A percentile compares a stretch with the other conserved stretches of the same genome.
phyloP scores from a whole-genome alignment of 2,113 vertebrate genomes.

The Zosterops lateralis region DNA sequence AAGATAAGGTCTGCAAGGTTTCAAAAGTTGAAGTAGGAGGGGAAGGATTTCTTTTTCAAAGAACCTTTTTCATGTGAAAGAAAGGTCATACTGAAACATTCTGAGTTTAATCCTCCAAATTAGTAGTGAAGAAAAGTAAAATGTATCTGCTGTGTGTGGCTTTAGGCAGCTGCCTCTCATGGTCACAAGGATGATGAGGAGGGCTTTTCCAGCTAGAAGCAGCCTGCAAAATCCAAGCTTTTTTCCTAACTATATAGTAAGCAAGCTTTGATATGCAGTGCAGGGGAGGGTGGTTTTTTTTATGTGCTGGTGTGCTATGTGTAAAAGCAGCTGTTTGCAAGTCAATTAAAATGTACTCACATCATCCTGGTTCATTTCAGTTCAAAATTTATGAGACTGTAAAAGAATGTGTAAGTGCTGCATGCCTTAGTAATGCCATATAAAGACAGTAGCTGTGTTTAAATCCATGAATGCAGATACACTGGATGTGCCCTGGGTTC shows the following conservation, averaged over 20 bases:
- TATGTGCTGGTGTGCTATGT: background rate
- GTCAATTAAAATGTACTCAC: background rate
- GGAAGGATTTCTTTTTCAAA: background rate
- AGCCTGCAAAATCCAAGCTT: background rate
- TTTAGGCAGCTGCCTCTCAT: background rate
- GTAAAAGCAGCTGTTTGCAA: background rate
- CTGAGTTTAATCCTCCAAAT: background rate
- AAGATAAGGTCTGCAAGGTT: background rate
- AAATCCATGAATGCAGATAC: background rate
- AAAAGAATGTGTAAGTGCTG: background rate
- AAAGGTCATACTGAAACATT: background rate
- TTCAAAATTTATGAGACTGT: background rate
- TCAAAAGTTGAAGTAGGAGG: background rate
- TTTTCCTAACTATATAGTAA: no score
- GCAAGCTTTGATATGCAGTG: background rate
- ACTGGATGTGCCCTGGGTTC: background rate
- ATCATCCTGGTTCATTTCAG: background rate
- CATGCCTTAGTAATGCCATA: background rate
- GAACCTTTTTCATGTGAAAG: background rate
- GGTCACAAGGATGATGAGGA: background rate
- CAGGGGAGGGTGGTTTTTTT: fast-evolving
- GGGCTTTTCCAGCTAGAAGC: background rate
- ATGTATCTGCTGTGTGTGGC: background rate
- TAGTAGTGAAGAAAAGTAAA: background rate
- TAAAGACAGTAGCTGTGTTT: background rate